Percentiles rank a stretch among this genome's conserved stretches.
phyloP scores from a whole-genome alignment of 1,140 invertebrate species.

The Himalopsyche phryganea region DNA sequence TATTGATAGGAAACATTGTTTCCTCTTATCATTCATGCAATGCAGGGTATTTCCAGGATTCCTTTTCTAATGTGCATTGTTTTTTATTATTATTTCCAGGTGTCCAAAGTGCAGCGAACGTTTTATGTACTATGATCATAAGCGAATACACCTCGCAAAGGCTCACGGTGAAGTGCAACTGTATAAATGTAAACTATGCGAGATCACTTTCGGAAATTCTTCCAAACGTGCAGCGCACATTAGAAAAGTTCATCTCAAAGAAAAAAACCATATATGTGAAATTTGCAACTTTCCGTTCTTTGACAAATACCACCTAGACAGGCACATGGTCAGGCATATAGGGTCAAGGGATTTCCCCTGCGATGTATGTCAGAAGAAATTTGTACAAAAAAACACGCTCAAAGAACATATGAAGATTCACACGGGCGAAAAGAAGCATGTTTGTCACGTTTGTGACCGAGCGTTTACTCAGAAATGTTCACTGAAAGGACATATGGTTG shows the following conservation, averaged over 20 bases:
- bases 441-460: slow-evolving; percentile 52
- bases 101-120: slow-evolving; percentile 50
- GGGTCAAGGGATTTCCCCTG: slow-evolving; percentile 61
- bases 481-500: slow-evolving; percentile 46
- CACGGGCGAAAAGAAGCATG: slow-evolving; percentile 52
- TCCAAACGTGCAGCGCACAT: slow-evolving; percentile 47
- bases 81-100: slow-evolving; percentile 1
- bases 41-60: too few relatives aligned
- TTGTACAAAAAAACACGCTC: slow-evolving; percentile 66
- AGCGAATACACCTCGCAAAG: slow-evolving; percentile 47
- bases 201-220: slow-evolving; percentile 41
- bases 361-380: slow-evolving; percentile 56
- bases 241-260: slow-evolving; percentile 43
- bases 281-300: slow-evolving; percentile 45
- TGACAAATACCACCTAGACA: slow-evolving; percentile 39
- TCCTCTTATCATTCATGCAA: too few relatives aligned
- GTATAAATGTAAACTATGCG: slow-evolving; percentile 42
- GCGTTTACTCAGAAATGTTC: slow-evolving; percentile 52
- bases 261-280: slow-evolving; percentile 43
- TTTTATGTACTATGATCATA: slow-evolving; percentile 49
- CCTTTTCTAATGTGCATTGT: too few relatives aligned
- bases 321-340: slow-evolving; percentile 61
- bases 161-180: slow-evolving; percentile 39
- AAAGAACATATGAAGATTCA: slow-evolving; percentile 68
- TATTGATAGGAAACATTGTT: too few relatives aligned